Evolutionary conservation across 2,797 vertebrate genomes (phyloP).

Genomic region (Pseudochirops corinnae): DNA sequence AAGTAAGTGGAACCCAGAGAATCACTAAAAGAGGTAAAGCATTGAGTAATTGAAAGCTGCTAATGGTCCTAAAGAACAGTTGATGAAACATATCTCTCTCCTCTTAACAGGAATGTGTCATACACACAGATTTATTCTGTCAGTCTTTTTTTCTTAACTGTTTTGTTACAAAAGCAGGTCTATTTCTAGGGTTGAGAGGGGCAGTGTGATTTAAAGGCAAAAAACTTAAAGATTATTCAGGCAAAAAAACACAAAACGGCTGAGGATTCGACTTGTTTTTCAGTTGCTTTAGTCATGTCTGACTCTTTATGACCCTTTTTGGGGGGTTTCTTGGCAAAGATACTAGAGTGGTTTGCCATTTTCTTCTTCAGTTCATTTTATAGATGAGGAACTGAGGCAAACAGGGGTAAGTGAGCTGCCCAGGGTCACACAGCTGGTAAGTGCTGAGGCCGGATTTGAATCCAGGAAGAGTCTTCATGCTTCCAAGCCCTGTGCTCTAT

Average conservation of each 20-base stretch:
- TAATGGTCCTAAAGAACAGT: background rate
- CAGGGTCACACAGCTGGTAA: background rate
- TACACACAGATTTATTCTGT: background rate
- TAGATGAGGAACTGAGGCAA: background rate
- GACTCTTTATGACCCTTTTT: background rate
- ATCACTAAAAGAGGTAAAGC: background rate
- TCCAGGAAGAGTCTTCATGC: too few relatives aligned
- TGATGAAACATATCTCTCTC: background rate
- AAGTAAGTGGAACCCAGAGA: background rate
- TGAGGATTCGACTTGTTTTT: background rate
- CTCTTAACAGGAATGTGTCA: background rate
- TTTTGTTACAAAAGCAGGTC: background rate
- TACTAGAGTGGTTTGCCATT: background rate
- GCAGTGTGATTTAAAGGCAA: background rate
- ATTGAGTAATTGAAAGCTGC: background rate
- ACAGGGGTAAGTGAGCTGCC: background rate
- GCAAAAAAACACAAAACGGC: background rate
- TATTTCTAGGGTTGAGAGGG: background rate
- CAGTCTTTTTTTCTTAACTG: background rate
- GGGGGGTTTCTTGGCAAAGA: background rate
- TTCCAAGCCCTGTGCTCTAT: too few relatives aligned
- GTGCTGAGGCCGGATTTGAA: background rate
- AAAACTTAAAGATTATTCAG: background rate
- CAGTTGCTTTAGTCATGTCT: background rate
- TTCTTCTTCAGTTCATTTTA: background rate